A percentile compares a stretch with the other conserved stretches of the same genome.
Evolutionary conservation across 2,113 vertebrate genomes (phyloP).

Genomic region (Labeo catla): DNA sequence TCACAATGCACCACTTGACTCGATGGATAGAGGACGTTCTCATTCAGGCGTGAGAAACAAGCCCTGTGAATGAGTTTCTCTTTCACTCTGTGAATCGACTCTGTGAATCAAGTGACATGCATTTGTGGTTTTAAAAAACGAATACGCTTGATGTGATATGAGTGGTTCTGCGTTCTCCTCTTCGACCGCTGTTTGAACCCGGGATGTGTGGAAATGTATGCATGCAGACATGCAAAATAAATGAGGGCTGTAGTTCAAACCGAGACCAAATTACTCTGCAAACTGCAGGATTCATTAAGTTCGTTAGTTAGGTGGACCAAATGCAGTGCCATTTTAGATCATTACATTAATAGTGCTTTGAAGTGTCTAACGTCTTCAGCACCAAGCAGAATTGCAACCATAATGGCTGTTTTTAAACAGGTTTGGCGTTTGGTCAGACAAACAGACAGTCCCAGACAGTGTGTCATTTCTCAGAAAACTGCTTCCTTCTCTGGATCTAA

Average conservation of each 20-base stretch:
- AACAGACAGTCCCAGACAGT: no score
- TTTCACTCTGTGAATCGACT: slow-evolving; percentile 62
- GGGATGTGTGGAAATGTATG: slow-evolving; percentile 3
- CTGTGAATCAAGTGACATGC: slow-evolving; percentile 63
- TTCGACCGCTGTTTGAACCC: background rate
- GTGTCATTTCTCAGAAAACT: background rate
- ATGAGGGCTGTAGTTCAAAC: slow-evolving; percentile 1
- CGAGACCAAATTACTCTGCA: background rate
- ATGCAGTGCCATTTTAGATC: background rate
- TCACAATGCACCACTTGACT: slow-evolving; percentile 77
- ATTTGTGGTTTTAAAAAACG: slow-evolving; percentile 66
- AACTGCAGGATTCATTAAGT: background rate
- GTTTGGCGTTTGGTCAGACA: background rate
- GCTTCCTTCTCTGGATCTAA: background rate
- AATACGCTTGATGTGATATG: slow-evolving; percentile 54
- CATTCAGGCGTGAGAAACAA: slow-evolving; percentile 75
- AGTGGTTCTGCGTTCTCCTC: background rate
- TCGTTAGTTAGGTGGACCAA: background rate
- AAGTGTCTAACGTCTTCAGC: background rate
- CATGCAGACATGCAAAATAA: slow-evolving; percentile 11
- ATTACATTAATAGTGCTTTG: background rate
- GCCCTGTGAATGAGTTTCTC: slow-evolving; percentile 70
- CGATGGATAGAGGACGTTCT: slow-evolving; percentile 71
- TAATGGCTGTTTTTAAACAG: background rate
- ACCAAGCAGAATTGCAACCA: background rate